Percentiles rank a stretch among this genome's conserved stretches.
Conservation (phyloP, 2,888 invertebrate genomes). For the Altica lythri region DNA sequence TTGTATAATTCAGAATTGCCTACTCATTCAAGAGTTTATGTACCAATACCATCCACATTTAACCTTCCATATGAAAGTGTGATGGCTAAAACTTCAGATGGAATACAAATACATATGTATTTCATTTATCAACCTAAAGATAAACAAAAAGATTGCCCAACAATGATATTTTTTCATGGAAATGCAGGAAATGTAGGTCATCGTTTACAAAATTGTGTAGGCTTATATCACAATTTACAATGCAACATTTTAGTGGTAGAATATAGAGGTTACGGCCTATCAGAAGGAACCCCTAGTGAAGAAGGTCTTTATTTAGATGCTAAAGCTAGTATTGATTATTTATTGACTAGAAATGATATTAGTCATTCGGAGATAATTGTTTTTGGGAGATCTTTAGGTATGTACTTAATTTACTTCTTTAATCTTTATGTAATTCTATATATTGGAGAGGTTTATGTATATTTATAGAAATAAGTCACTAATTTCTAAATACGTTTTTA, state of each 20-base stretch:
- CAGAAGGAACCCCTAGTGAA: slow-evolving; percentile 87
- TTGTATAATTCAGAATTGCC: slow-evolving; percentile 91
- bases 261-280: slow-evolving; percentile 92
- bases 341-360: slow-evolving; percentile 79
- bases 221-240: slow-evolving; percentile 78
- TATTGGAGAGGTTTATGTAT: too few species aligned
- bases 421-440: too few species aligned
- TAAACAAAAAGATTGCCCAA: slow-evolving; percentile 73
- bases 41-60: slow-evolving; percentile 84
- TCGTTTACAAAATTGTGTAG: slow-evolving; percentile 75
- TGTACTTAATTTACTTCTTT: slow-evolving; percentile 6
- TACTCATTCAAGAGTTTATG: slow-evolving; percentile 83
- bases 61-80: slow-evolving; percentile 86
- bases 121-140: slow-evolving; percentile 76
- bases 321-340: slow-evolving; percentile 82
- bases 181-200: slow-evolving; percentile 98
- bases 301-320: slow-evolving; percentile 87
- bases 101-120: slow-evolving; percentile 78
- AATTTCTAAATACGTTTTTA: too few species aligned
- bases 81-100: slow-evolving; percentile 75
- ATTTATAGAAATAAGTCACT: too few species aligned
- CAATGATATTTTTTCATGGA: slow-evolving; percentile 90
- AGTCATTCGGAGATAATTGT: slow-evolving; percentile 83
- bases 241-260: slow-evolving; percentile 93
- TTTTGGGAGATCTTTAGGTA: slow-evolving; percentile 86